Conservation (phyloP, 2,113 vertebrate genomes). For the Anser brachyrhynchus region DNA sequence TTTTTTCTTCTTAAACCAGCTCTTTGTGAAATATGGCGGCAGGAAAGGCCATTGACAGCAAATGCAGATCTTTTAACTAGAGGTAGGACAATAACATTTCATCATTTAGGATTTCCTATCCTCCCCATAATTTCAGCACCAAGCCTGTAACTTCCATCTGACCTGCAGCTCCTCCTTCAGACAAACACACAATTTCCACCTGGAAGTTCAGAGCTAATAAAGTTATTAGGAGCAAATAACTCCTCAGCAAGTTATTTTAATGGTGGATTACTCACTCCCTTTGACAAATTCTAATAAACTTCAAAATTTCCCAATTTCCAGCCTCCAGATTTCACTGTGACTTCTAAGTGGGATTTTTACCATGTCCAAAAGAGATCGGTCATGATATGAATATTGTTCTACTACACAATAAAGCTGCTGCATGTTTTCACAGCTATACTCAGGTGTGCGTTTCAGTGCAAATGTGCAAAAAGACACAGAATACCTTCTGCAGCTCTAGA, state of each 20-base stretch:
- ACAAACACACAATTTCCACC: not conserved
- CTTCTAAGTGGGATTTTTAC: not conserved
- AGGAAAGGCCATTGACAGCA: not conserved
- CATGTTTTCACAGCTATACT: not conserved
- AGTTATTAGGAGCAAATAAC: not conserved
- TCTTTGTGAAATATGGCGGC: not conserved
- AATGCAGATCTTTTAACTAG: not conserved
- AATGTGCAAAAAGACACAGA: not conserved
- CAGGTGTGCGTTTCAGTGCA: not conserved
- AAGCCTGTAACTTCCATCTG: not conserved
- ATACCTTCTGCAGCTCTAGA: not conserved
- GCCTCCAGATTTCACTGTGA: not conserved
- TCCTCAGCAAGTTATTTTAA: not conserved
- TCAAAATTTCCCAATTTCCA: not conserved
- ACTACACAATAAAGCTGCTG: not conserved
- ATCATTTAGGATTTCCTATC: not conserved
- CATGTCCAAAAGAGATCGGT: not conserved
- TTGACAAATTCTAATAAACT: not conserved
- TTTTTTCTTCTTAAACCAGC: not conserved
- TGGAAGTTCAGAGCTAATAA: not conserved
- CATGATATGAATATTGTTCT: not conserved
- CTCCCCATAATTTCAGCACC: not conserved
- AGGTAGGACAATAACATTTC: not conserved
- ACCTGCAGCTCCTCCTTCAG: not conserved
- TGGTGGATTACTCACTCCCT: not conserved